Base-by-base conservation (phyloP, 2,797 vertebrate genomes). In the Vipera ursinii region DNA sequence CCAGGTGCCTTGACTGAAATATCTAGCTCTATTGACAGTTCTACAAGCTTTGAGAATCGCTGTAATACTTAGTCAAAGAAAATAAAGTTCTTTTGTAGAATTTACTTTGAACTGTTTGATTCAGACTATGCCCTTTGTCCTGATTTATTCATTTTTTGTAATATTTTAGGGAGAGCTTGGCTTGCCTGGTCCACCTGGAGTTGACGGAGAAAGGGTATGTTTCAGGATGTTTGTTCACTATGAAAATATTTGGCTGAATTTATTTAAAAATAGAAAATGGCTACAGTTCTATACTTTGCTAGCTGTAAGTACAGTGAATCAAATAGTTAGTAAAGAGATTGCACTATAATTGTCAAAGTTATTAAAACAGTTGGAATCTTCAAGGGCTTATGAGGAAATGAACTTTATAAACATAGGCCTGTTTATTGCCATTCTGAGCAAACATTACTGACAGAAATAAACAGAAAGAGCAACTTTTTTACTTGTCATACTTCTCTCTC, bases 141-240 rank as follows among this genome's bases (percentile, higher is more conserved):
- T 56, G 0, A 95, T 17, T 2, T 56, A 56, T 93, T 90, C 53
- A 0, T 91, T 87, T 91, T 93, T 24, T 32, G 26, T n/a, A 56
- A 85, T 96, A 0, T 51, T 91, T 20, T 91, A 99, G 99, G 99
- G 99, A 20, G 99, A 99, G 93, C 98, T 98, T 6, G 99, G 99
- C 87, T 97, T 98, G 96, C 98, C 98, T 0, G 99, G 99, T 12
- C 97, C 97, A 48, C 98, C 98, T 15, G 99, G 99, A 93, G 92
- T 98, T 24, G 99, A 99, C 0, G 99, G 99, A 69, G 98, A 98
- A 92, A 98, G 98, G 98, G 99, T 99, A 96, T 8, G 90, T 0
- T 44, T 1, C 17, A 8, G 6, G 32, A 61, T 85, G 17, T 89
- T 10, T 26, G 22, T 55, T 53, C 78, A 0, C 0, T 90, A n/a